Evolutionary conservation across 2,113 vertebrate species (phyloP).

Genomic region (Leiothrix lutea): DNA sequence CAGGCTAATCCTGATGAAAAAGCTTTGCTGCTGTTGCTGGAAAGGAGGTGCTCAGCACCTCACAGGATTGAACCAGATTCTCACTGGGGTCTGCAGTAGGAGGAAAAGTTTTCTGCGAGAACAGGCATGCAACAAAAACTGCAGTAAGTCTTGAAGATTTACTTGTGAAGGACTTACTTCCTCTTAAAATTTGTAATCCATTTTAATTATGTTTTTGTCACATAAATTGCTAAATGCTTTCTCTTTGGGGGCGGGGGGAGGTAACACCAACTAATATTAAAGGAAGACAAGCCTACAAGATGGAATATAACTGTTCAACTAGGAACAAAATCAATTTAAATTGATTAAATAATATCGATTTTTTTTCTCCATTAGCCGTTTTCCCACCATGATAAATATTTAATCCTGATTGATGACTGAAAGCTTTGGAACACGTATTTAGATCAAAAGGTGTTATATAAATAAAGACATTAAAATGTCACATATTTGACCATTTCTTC

Average conservation of each 20-base stretch:
- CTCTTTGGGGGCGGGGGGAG: not conserved
- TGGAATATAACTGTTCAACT: not conserved
- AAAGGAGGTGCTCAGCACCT: not conserved
- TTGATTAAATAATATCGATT: not conserved
- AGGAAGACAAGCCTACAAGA: not conserved
- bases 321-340: not conserved
- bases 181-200: not conserved
- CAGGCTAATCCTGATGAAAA: not conserved
- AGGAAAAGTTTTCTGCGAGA: not conserved
- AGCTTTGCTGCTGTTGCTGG: not conserved
- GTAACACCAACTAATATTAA: not conserved
- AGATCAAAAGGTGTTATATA: not conserved
- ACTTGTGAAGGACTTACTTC: not conserved
- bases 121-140: not conserved
- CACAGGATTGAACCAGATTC: not conserved
- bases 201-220: not conserved
- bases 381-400: not conserved
- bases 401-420: constrained; percentile 26
- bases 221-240: not conserved
- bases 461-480: constrained; percentile 19
- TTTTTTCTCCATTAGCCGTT: not conserved
- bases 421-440: not conserved
- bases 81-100: not conserved
- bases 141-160: not conserved
- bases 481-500: constrained; percentile 10